Conservation (phyloP, 1,140 invertebrate genomes). For the Ooceraea biroi region DNA sequence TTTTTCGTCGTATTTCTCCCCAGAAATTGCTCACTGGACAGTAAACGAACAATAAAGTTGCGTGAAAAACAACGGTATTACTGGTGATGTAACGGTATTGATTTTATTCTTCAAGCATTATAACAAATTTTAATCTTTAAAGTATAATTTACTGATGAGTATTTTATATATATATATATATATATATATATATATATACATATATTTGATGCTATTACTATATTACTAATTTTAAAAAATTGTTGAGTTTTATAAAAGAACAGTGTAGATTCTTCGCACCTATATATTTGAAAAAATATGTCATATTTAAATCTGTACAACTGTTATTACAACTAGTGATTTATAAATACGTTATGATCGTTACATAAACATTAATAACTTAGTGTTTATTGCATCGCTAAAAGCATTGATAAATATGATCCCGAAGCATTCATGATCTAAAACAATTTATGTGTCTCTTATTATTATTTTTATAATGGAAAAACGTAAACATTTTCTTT, state of each 20-base stretch:
- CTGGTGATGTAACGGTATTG: neutral
- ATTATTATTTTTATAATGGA: no score
- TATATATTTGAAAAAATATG: neutral
- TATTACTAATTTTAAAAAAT: neutral
- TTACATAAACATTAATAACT: neutral
- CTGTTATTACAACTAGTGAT: constrained; percentile 17
- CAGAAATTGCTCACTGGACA: neutral
- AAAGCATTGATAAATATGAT: constrained; percentile 64
- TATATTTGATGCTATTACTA: neutral
- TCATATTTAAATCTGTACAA: neutral
- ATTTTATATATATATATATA: neutral
- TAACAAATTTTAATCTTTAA: neutral
- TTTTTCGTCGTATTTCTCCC: neutral
- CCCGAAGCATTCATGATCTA: constrained; percentile 69
- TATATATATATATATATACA: no score
- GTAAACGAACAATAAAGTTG: neutral
- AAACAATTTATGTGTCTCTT: constrained; percentile 6
- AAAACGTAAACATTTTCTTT: no score
- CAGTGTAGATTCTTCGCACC: neutral
- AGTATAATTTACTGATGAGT: no score
- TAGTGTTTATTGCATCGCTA: constrained; percentile 47
- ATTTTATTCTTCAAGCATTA: constrained; percentile 10
- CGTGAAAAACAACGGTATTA: neutral
- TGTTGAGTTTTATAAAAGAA: neutral
- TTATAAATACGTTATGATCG: constrained; percentile 1